Percentiles rank a stretch among this genome's conserved stretches.
Evolutionary conservation across 1,140 invertebrate species (phyloP).

Genomic region (Prorops nasuta): DNA sequence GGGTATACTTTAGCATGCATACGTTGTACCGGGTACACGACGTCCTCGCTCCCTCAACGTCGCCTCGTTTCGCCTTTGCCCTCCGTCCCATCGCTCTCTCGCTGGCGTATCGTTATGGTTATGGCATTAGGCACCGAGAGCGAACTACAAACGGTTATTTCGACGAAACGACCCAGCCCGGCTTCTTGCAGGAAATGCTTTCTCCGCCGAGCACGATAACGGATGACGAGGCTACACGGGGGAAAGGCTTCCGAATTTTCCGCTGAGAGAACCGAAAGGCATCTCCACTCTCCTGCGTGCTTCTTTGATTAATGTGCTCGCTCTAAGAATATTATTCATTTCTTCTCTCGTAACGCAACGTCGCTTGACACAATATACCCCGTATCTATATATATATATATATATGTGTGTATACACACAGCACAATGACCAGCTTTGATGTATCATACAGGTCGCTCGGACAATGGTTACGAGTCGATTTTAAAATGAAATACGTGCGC

Average conservation of each 20-base stretch:
- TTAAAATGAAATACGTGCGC: constrained; percentile 17
- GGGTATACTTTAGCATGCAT: constrained; percentile 6
- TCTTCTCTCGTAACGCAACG: too few relatives aligned
- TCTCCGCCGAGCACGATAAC: constrained; percentile 20
- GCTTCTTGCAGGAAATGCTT: constrained; percentile 25
- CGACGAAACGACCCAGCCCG: constrained; percentile 33
- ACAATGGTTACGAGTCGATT: too few relatives aligned
- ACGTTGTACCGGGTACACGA: neutral
- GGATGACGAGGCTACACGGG: constrained; percentile 14
- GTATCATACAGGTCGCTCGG: too few relatives aligned
- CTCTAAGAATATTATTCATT: too few relatives aligned
- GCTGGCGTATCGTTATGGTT: constrained; percentile 44
- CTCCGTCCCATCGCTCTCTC: constrained; percentile 21
- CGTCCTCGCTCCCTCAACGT: neutral
- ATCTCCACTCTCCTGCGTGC: too few relatives aligned
- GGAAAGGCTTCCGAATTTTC: constrained; percentile 24
- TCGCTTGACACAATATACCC: too few relatives aligned
- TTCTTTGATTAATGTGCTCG: too few relatives aligned
- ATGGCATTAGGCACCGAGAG: constrained; percentile 42
- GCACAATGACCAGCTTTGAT: too few relatives aligned
- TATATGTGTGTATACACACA: too few relatives aligned
- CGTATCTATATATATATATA: too few relatives aligned
- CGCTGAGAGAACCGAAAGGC: constrained; percentile 1
- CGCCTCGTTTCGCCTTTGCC: constrained; percentile 6
- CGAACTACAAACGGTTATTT: constrained; percentile 48